Conservation (phyloP, 2,797 vertebrate species). For the Thalassophryne amazonica region DNA sequence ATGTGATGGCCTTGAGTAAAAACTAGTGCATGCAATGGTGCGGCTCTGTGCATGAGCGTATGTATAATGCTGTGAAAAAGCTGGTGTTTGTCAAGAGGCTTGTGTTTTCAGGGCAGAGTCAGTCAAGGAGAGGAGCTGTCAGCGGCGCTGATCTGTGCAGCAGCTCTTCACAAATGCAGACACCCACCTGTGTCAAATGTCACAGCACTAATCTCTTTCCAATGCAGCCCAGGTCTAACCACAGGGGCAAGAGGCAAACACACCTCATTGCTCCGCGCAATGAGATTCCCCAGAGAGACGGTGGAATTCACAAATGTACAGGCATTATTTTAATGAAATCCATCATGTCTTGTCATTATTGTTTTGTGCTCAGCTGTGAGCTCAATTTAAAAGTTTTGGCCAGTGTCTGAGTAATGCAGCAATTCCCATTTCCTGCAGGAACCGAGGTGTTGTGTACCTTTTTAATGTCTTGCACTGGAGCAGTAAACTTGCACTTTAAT, state of each 20-base stretch:
- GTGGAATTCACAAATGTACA: slow-evolving; percentile 30
- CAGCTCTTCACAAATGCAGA: slow-evolving; percentile 57
- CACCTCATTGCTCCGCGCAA: slow-evolving; percentile 55
- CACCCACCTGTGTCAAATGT: slow-evolving; percentile 78
- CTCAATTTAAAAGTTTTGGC: slow-evolving; percentile 1
- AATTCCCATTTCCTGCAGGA: not conserved
- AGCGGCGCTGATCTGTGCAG: slow-evolving; percentile 54
- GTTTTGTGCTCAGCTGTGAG: slow-evolving; percentile 2
- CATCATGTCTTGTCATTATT: slow-evolving; percentile 1
- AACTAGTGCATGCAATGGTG: too few relatives aligned
- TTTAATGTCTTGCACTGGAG: not conserved
- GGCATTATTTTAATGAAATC: slow-evolving; percentile 34
- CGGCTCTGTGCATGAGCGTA: slow-evolving; percentile 9
- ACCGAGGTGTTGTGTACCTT: not conserved
- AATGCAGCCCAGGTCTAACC: slow-evolving; percentile 67
- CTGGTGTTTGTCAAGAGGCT: slow-evolving; percentile 55
- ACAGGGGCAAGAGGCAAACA: slow-evolving; percentile 57
- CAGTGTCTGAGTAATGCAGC: not conserved
- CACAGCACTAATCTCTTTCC: slow-evolving; percentile 77
- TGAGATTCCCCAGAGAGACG: slow-evolving; percentile 32
- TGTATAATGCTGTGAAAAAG: slow-evolving; percentile 40
- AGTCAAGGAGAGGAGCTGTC: slow-evolving; percentile 59
- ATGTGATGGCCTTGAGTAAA: too few relatives aligned
- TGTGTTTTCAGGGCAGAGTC: slow-evolving; percentile 58
- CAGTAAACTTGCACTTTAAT: slow-evolving; percentile 6